A percentile compares a stretch with the other conserved stretches of the same genome.
phyloP scores from a whole-genome alignment of 2,113 vertebrate species.

The Channa argus region DNA sequence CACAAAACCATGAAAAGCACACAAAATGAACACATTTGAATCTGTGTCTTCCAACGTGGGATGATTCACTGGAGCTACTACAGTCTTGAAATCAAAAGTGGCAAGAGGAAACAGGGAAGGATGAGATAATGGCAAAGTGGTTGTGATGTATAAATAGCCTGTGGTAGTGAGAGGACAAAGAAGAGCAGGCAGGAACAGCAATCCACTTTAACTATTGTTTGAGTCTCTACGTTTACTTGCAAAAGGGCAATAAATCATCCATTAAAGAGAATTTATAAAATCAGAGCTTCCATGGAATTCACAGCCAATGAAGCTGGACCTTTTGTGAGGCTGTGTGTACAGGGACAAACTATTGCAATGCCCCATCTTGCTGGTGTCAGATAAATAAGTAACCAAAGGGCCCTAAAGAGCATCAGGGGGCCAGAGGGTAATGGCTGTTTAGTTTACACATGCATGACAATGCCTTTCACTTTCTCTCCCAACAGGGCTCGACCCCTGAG shows the following conservation, averaged over 20 bases:
- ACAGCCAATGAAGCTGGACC: constrained; percentile 50
- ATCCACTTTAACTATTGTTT: constrained; percentile 63
- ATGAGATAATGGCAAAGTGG: constrained; percentile 64
- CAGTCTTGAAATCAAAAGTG: constrained; percentile 41
- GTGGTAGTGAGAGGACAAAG: constrained; percentile 56
- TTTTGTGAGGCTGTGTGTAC: constrained; percentile 40
- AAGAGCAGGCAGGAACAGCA: constrained; percentile 55
- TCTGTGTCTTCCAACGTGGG: not conserved
- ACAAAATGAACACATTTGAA: not conserved
- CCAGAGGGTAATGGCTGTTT: constrained; percentile 71
- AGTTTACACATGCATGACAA: constrained; percentile 74
- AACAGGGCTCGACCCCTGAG: constrained; percentile 37
- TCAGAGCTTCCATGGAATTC: constrained; percentile 22
- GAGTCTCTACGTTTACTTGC: constrained; percentile 43
- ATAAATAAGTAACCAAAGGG: constrained; percentile 67
- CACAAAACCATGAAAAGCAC: not conserved
- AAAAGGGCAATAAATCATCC: constrained; percentile 55
- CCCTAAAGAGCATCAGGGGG: constrained; percentile 54
- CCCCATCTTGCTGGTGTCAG: constrained; percentile 56
- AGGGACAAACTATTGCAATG: constrained; percentile 27
- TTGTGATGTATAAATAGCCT: constrained; percentile 70
- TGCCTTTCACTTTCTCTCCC: constrained; percentile 66
- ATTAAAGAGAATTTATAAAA: constrained; percentile 37
- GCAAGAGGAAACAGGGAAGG: constrained; percentile 33
- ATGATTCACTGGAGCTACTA: constrained; percentile 13